Evolutionary conservation across 1,140 invertebrate species (phyloP).

Genomic region (Harlomillsia oculata): DNA sequence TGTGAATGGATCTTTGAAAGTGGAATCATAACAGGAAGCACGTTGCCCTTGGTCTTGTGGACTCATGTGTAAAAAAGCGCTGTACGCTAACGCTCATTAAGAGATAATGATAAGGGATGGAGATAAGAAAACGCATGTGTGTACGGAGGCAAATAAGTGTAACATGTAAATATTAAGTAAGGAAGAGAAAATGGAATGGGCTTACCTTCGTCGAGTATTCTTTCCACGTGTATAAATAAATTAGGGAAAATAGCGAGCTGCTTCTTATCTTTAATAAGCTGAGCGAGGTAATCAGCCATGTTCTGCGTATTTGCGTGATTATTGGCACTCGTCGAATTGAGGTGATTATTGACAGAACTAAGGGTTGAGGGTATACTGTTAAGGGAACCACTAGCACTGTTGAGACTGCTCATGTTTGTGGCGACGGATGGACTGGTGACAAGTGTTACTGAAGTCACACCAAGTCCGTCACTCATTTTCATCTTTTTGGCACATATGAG

Average conservation of each 20-base stretch:
- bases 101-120: no score
- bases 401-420: slow-evolving; percentile 23
- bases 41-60: no score
- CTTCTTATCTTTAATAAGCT: slow-evolving; percentile 99
- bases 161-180: no score
- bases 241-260: slow-evolving; percentile 98
- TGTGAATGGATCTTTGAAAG: no score
- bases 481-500: slow-evolving; percentile 34
- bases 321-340: slow-evolving; percentile 29
- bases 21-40: no score
- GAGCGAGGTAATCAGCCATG: slow-evolving; percentile 98
- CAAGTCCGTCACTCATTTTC: slow-evolving; percentile 36
- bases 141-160: no score
- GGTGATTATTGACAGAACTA: slow-evolving; percentile 23
- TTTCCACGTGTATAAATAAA: slow-evolving; percentile 97
- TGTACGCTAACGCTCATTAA: no score
- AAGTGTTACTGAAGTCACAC: slow-evolving; percentile 33
- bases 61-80: no score
- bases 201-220: slow-evolving; percentile 98
- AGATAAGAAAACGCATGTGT: no score
- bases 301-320: slow-evolving; percentile 73
- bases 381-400: slow-evolving; percentile 15
- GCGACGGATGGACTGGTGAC: slow-evolving; percentile 26
- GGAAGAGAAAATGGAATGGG: slow-evolving; percentile 16
- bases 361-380: slow-evolving; percentile 4